phyloP scores from a whole-genome alignment of 2,113 vertebrate genomes.

The Pongo abelii region DNA sequence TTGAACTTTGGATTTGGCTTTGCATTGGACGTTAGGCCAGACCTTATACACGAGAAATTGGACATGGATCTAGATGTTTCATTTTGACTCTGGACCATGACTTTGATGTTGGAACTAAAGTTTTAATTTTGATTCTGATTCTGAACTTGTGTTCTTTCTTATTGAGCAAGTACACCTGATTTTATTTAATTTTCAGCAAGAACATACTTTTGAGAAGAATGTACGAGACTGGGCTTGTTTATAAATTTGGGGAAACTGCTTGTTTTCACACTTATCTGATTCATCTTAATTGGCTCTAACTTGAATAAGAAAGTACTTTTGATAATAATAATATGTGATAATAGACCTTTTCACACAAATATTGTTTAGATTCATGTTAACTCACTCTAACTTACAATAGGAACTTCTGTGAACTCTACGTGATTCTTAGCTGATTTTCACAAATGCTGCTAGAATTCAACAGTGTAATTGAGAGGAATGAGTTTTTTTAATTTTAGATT shows the following conservation, averaged over 20 bases:
- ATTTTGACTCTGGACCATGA: background rate
- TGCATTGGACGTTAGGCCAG: background rate
- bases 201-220: background rate
- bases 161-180: background rate
- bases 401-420: background rate
- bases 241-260: background rate
- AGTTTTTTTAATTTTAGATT: background rate
- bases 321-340: background rate
- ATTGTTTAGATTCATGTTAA: background rate
- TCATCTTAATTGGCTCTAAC: background rate
- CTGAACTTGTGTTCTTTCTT: background rate
- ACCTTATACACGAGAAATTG: background rate
- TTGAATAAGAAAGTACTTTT: background rate
- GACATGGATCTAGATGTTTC: background rate
- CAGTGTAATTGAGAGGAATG: background rate
- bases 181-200: background rate
- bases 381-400: background rate
- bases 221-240: background rate
- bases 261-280: background rate
- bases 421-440: background rate
- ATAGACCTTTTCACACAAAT: background rate
- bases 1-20: background rate
- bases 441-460: background rate
- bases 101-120: background rate
- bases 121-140: background rate